Evolutionary conservation across 2,888 invertebrate species (phyloP).

Genomic region (Polydrusus cervinus): DNA sequence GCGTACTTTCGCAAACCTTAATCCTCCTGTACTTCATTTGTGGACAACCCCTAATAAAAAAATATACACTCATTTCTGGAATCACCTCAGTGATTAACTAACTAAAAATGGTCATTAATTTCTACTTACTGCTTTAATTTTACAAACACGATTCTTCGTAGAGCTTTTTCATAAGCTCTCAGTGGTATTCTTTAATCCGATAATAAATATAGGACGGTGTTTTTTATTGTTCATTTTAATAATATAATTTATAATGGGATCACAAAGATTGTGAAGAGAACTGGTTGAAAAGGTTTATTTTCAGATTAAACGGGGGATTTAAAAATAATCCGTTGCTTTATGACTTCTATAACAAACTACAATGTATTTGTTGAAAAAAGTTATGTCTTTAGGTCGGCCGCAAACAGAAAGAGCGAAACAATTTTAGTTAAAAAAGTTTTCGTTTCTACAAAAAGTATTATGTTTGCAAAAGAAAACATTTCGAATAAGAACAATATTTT

Average conservation of each 20-base stretch:
- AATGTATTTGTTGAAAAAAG: not conserved
- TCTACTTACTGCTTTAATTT: too few relatives aligned
- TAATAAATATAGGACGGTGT: slow-evolving; percentile 47
- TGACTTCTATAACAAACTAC: not conserved
- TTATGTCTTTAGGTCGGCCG: too few relatives aligned
- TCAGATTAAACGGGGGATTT: slow-evolving; percentile 40
- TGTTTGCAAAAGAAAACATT: too few relatives aligned
- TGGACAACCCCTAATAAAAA: too few relatives aligned
- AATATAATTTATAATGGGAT: slow-evolving; percentile 52
- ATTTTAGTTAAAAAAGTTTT: too few relatives aligned
- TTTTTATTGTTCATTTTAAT: slow-evolving; percentile 49
- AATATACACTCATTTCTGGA: too few relatives aligned
- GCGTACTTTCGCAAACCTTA: too few relatives aligned
- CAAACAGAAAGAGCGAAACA: too few relatives aligned
- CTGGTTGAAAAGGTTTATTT: slow-evolving; percentile 46
- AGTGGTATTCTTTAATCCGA: slow-evolving; percentile 44
- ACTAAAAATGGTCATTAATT: not conserved
- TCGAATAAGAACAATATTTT: too few relatives aligned
- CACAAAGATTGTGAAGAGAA: slow-evolving; percentile 41
- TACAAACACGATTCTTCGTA: not conserved
- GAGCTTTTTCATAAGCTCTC: slow-evolving; percentile 22
- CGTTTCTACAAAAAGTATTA: too few relatives aligned
- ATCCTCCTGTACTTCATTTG: too few relatives aligned
- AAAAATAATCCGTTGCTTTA: slow-evolving; percentile 35
- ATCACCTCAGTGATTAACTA: too few relatives aligned